These are phyloP conservation scores for Carapus acus DNA, from an alignment of 2,797 vertebrate species.

Conservation along the genomic window DNA sequence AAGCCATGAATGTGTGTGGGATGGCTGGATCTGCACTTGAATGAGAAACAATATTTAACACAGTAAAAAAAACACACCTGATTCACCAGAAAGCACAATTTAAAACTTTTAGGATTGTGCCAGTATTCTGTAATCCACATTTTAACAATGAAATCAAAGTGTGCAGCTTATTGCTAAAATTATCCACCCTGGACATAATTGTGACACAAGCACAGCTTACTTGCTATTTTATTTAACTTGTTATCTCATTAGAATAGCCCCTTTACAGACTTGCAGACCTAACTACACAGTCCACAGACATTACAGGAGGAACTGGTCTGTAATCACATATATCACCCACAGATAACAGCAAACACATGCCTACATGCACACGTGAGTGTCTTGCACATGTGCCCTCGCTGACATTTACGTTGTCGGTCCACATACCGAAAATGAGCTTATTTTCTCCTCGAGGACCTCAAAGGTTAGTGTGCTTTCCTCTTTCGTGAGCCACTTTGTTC, in stretches of 20 bases:
- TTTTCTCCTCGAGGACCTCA: constrained; percentile 63
- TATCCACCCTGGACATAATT: background rate
- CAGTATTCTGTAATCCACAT: no score
- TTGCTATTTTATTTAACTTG: background rate
- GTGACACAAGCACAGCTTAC: background rate
- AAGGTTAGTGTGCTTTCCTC: constrained; percentile 80
- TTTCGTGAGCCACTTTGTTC: constrained; percentile 46
- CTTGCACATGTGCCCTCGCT: background rate
- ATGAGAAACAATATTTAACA: constrained; percentile 39
- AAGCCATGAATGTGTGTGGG: constrained; percentile 30
- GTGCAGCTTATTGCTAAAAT: background rate
- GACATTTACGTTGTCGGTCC: background rate
- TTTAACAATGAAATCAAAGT: constrained; percentile 8
- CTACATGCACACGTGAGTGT: background rate
- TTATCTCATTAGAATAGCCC: background rate
- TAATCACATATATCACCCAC: constrained; percentile 7
- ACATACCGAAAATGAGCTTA: constrained; percentile 9
- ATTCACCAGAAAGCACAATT: constrained; percentile 75
- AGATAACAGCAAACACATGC: constrained; percentile 10
- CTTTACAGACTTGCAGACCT: background rate
- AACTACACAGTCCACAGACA: constrained; percentile 10
- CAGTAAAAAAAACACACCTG: constrained; percentile 37
- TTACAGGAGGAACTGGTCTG: constrained; percentile 14
- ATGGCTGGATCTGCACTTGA: no score
- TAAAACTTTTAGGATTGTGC: constrained; percentile 73